Evolutionary conservation across 2,888 invertebrate species (phyloP), one percentile per base, ranked within the genome.

Genomic region (Bombyx huttoni): DNA sequence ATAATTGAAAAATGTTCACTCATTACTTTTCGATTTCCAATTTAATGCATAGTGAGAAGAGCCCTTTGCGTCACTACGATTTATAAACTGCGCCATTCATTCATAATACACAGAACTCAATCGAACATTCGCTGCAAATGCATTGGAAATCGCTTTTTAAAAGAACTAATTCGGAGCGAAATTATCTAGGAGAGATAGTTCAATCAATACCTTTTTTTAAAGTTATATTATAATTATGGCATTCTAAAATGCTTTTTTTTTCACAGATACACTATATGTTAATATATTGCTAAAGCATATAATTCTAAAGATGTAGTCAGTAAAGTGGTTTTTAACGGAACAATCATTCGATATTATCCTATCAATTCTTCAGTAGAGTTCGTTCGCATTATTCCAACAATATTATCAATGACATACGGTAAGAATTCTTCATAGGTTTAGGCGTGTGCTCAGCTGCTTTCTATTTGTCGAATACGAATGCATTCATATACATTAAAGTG

Each of bases 11-110:
- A 40, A 8, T 40, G 12, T 1, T 40, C 12, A 40, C 12, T 40
- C 40, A 40, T 40, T 40, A 3, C 40, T 12, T 40, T 10, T 40
- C 24, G 24, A 24, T 40, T 40, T 40, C 40, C 3, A 7, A 10
- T 40, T 40, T 82, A 82, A 83, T 83, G 77, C 75, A 71, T 62
- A 70, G 66, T 60, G 68, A 59, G 64, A 66, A 68, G 68, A 72
- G 77, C 75, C 71, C 70, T 72, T 76, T 73, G 66, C 57, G 58
- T 51, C 58, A 58, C 63, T 61, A 61, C 60, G 24, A 24, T 60
- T 59, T 60, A 62, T 61, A 61, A 57, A 69, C 62, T 61, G 61
- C 60, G 66, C 67, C n/a, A 74, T 68, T 70, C 63, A 72, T 71
- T 71, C 68, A 70, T 69, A 73, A 66, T 72, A 68, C 67, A 70